Percentiles rank a stretch among this genome's conserved stretches.
These are phyloP conservation scores for Zele albiditarsus DNA, from an alignment of 2,888 invertebrate genomes.

Conservation along the genomic window DNA sequence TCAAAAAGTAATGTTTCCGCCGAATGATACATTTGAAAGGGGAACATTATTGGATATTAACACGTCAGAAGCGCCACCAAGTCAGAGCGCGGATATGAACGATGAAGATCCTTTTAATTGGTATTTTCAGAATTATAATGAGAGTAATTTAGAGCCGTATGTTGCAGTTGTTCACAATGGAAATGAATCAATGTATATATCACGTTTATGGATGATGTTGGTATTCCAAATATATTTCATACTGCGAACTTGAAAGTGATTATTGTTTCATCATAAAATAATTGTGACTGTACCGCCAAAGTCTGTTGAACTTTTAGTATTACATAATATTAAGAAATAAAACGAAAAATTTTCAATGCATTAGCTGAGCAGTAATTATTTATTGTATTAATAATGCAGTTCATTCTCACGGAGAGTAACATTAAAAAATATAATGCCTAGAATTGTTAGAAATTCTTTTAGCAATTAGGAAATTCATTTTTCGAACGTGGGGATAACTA, in stretches of 20 bases:
- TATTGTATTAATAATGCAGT: constrained; percentile 53
- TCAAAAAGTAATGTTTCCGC: constrained; percentile 40
- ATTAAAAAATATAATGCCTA: constrained; percentile 59
- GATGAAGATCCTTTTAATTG: constrained; percentile 81
- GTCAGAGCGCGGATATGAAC: constrained; percentile 64
- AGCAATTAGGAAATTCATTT: not conserved
- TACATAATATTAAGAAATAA: constrained; percentile 25
- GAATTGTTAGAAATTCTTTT: constrained; percentile 27
- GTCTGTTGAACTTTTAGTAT: constrained; percentile 15
- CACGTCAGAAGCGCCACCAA: not conserved
- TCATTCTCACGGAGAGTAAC: constrained; percentile 45
- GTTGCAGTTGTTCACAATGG: constrained; percentile 64
- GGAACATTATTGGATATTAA: not conserved
- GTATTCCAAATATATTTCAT: constrained; percentile 47
- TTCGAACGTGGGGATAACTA: not conserved
- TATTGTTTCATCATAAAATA: not conserved
- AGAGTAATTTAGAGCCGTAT: constrained; percentile 75
- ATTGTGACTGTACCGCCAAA: constrained; percentile 22
- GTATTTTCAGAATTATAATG: constrained; percentile 91
- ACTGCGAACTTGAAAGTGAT: constrained; percentile 27
- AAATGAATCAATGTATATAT: constrained; percentile 3
- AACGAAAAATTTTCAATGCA: constrained; percentile 9
- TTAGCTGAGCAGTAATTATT: constrained; percentile 31
- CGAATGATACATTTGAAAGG: constrained; percentile 57
- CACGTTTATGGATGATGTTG: constrained; percentile 7